Evolutionary conservation across 2,888 invertebrate genomes (phyloP), one percentile per base, ranked within the genome.

Genomic region (Agonopterix subpropinquella): DNA sequence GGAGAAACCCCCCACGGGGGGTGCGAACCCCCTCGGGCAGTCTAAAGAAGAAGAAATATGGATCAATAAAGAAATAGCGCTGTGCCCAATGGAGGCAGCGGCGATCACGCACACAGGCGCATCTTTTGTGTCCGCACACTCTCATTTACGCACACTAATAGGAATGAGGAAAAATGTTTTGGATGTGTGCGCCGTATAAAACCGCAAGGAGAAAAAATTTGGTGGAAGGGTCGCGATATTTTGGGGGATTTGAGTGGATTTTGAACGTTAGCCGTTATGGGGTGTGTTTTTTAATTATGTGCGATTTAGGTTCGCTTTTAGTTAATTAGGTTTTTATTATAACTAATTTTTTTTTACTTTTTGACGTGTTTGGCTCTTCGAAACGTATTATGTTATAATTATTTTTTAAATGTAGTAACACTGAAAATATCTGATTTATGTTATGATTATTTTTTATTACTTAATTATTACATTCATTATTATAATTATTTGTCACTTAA

Each of bases 61-160:
- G 89, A 89, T 89, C 89, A 85, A 89, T 89, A 89, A 89, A 89
- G 89, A 89, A 89, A 88, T 88, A 77, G 86, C 87, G 73, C 73
- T 52, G 80, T 86, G 88, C 83, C 88, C 88, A 88, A 88, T 88
- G 79, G 75, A 79, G 75, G 81, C 79, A 72, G 54, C 77, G 81
- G 86, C 84, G 76, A 81, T 72, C 69, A 80, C 86, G 44, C 84
- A 80, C 85, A 86, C 84, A 58, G 44, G 10, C 54, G 58, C 62
- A 62, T 41, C 47, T 50, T 53, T 51, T 52, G 56, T 63, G 69
- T 81, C 54, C 56, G 59, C 56, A 60, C 59, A 56, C 51, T 56
- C 54, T 56, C 58, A 41, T 65, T 64, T 58, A 69, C 67, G 52
- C 64, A 61, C 62, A 70, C 67, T 53, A 8, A 49, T 37, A 50